These are phyloP conservation scores for Ridgeia piscesae DNA, from an alignment of 1,140 invertebrate genomes.

Conservation along the genomic window DNA sequence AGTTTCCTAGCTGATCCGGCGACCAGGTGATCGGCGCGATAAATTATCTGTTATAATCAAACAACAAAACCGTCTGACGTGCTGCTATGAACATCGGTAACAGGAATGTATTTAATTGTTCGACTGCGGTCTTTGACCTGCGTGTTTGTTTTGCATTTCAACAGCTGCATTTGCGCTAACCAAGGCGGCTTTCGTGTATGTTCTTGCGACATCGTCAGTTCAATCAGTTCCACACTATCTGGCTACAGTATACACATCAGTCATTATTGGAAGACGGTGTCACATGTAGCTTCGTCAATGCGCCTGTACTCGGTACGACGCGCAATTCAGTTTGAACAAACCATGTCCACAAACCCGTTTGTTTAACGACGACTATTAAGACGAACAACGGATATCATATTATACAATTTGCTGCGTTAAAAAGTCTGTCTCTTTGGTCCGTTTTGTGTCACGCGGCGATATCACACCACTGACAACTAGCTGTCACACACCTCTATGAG, in stretches of 20 bases:
- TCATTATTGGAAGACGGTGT: background rate
- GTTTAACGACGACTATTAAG: background rate
- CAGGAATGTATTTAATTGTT: background rate
- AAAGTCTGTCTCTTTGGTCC: background rate
- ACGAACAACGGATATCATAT: background rate
- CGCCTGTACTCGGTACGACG: background rate
- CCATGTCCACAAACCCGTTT: background rate
- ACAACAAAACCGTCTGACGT: background rate
- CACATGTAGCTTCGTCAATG: background rate
- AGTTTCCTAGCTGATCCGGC: background rate
- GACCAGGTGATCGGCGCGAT: background rate
- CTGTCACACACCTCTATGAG: conserved; percentile 3
- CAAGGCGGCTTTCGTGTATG: background rate
- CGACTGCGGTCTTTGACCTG: background rate
- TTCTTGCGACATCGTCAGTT: background rate
- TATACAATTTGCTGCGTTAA: background rate
- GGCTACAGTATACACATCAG: background rate
- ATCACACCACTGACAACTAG: background rate
- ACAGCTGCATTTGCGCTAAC: background rate
- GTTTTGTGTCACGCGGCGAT: too few species aligned
- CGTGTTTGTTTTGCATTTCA: background rate
- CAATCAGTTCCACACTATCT: background rate
- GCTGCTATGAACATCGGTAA: background rate
- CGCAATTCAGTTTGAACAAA: background rate
- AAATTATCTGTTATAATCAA: background rate